Percentiles rank a stretch among this genome's conserved stretches.
Conservation (phyloP, 2,888 invertebrate genomes). For the Sarcophaga carnaria region DNA sequence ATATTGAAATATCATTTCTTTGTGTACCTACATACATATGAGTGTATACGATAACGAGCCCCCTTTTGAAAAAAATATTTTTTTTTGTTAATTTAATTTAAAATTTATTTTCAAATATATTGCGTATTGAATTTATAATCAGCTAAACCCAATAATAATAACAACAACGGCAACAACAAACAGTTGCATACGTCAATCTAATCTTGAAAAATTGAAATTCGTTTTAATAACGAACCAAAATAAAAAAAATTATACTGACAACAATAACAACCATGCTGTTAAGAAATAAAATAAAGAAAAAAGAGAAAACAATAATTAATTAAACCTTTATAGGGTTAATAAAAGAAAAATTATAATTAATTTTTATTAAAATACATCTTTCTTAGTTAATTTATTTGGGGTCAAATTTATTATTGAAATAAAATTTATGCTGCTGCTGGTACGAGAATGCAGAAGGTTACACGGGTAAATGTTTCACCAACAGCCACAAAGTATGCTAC, state of each 20-base stretch:
- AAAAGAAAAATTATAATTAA: too few species aligned
- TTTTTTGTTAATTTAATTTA: constrained; percentile 1
- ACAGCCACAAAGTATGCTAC: neutral
- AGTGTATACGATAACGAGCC: constrained; percentile 36
- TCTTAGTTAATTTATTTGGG: too few species aligned
- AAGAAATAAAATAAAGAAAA: too few species aligned
- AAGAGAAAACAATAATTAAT: too few species aligned
- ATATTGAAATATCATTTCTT: neutral
- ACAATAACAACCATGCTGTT: too few species aligned
- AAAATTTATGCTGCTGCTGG: neutral
- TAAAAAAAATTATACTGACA: too few species aligned
- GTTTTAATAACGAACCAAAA: neutral
- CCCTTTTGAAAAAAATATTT: constrained; percentile 23
- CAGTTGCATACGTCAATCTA: neutral
- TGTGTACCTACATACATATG: neutral
- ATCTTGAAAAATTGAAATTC: neutral
- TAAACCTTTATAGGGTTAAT: too few species aligned
- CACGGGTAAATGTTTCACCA: neutral
- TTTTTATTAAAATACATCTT: too few species aligned
- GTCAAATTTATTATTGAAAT: too few species aligned
- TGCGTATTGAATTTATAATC: constrained; percentile 27
- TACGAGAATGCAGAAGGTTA: neutral
- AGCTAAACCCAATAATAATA: neutral
- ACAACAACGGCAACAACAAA: neutral
- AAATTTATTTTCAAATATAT: neutral